These are phyloP conservation scores for Leptopilina clavipes DNA, from an alignment of 1,140 invertebrate genomes.

Conservation along the genomic window DNA sequence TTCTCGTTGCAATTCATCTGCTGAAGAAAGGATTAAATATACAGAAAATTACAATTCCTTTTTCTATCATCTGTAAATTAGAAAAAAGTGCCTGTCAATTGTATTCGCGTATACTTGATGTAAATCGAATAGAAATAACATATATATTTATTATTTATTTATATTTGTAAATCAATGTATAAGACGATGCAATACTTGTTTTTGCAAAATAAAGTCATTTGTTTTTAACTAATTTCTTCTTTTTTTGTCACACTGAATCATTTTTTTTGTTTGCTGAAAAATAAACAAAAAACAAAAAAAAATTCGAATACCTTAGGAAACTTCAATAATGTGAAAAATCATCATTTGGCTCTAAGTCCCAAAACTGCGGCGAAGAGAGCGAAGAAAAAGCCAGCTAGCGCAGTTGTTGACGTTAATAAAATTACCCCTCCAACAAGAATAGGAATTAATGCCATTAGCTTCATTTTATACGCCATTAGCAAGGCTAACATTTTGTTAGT, in stretches of 20 bases:
- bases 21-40: neutral
- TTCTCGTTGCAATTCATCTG: neutral
- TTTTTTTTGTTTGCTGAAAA: constrained; percentile 37
- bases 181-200: constrained; percentile 41
- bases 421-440: constrained; percentile 83
- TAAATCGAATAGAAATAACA: constrained; percentile 44
- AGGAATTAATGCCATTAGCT: constrained; percentile 86
- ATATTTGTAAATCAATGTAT: constrained; percentile 52
- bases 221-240: constrained; percentile 50
- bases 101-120: constrained; percentile 44
- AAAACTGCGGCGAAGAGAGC: constrained; percentile 83
- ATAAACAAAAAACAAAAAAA: too few relatives aligned
- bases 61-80: constrained; percentile 2
- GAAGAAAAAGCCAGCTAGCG: constrained; percentile 89
- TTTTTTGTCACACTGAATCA: constrained; percentile 20
- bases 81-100: constrained; percentile 48
- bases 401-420: constrained; percentile 83
- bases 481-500: constrained; percentile 82
- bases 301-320: neutral
- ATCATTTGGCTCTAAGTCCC: constrained; percentile 68
- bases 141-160: constrained; percentile 53
- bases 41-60: neutral
- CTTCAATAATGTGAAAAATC: constrained; percentile 35
- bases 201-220: constrained; percentile 61
- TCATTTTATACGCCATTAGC: constrained; percentile 86